These are phyloP conservation scores for Drosophila pectinifera DNA, from an alignment of 1,140 invertebrate species.

Conservation along the genomic window DNA sequence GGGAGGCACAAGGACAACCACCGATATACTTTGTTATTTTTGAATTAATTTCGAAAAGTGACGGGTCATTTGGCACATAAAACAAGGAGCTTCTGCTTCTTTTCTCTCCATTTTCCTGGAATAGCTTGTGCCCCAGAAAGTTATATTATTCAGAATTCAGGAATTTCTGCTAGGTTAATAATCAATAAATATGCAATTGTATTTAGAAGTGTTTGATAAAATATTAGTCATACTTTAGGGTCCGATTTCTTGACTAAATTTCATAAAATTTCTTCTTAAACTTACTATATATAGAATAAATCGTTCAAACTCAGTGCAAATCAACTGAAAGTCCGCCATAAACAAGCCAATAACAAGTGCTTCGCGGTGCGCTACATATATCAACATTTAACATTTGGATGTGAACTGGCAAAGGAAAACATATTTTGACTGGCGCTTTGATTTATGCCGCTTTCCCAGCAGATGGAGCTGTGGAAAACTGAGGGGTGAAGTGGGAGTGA, in stretches of 20 bases:
- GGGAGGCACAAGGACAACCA: background rate
- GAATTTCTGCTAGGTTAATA: background rate
- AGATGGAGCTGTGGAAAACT: background rate
- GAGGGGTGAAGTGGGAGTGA: no score
- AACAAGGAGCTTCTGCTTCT: background rate
- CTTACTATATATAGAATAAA: background rate
- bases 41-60: slow-evolving; percentile 21
- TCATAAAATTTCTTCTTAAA: background rate
- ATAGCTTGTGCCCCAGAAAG: background rate
- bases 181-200: no score
- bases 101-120: background rate
- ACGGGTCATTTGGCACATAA: slow-evolving; percentile 9
- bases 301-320: background rate
- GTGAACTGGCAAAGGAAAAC: slow-evolving; percentile 59
- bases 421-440: slow-evolving; percentile 78
- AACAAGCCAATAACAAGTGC: slow-evolving; percentile 45
- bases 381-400: slow-evolving; percentile 46
- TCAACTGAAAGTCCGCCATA: slow-evolving; percentile 29
- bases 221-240: background rate
- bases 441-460: slow-evolving; percentile 65
- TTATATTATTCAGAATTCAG: no score
- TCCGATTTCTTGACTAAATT: background rate
- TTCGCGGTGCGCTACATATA: slow-evolving; percentile 17
- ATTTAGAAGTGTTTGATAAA: no score
- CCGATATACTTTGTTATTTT: slow-evolving; percentile 21